A percentile compares a stretch with the other conserved stretches of the same genome.
These are phyloP conservation scores for Epinephelus cyanopodus DNA, from an alignment of 2,113 vertebrate species.

Conservation along the genomic window DNA sequence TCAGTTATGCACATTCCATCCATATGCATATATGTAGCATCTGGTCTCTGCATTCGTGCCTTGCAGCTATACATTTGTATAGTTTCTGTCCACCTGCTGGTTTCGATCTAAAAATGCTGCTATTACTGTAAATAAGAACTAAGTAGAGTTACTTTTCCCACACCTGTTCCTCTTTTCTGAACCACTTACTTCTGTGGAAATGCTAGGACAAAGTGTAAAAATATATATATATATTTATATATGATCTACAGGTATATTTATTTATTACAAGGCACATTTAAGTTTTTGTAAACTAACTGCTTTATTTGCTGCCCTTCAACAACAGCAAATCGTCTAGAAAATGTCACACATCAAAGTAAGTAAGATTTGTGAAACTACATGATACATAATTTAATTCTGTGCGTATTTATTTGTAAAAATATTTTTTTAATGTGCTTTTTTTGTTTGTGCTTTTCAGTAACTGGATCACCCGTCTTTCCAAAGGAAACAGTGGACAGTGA, in stretches of 20 bases:
- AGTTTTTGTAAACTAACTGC: neutral
- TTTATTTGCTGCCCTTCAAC: neutral
- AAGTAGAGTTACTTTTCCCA: neutral
- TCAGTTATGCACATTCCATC: neutral
- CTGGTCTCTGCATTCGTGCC: neutral
- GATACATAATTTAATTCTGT: neutral
- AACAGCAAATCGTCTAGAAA: neutral
- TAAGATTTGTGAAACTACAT: neutral
- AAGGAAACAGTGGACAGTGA: slow-evolving; percentile 28
- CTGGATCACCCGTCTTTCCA: neutral
- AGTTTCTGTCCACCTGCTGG: neutral
- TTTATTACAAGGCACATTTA: neutral
- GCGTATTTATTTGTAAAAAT: neutral
- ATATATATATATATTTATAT: no score
- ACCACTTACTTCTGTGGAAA: slow-evolving; percentile 18
- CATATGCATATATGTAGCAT: neutral
- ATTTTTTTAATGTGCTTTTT: neutral
- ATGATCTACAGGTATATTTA: no score
- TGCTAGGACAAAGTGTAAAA: neutral
- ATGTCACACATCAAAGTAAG: neutral
- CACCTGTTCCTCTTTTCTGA: slow-evolving; percentile 50
- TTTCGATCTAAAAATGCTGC: neutral
- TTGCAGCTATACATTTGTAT: neutral
- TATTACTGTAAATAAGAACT: slow-evolving; percentile 47
- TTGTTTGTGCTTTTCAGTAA: slow-evolving; percentile 25